Conservation (phyloP, 2,888 invertebrate genomes). For the Morpho deidamia region DNA sequence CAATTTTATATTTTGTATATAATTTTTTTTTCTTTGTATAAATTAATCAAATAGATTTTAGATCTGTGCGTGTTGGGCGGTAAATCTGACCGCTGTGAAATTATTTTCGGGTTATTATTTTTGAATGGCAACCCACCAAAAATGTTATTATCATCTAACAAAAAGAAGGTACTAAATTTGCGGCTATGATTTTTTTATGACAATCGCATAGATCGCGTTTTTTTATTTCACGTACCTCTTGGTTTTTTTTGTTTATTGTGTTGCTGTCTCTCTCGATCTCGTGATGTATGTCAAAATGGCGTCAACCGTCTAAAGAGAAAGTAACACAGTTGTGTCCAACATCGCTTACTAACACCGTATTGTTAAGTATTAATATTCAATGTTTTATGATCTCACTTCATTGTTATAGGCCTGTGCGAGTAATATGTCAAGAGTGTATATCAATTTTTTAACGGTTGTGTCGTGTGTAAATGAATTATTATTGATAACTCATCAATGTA, state of each 20-base stretch:
- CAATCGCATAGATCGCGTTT: conserved; percentile 28
- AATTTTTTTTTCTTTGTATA: conserved; percentile 68
- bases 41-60: conserved; percentile 65
- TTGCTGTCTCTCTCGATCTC: conserved; percentile 17
- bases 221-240: conserved; percentile 11
- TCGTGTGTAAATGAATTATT: too few relatives aligned
- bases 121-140: conserved; percentile 42
- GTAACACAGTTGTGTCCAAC: conserved; percentile 9
- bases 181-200: conserved; percentile 29
- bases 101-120: conserved; percentile 23
- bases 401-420: conserved; percentile 55
- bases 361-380: conserved; percentile 74
- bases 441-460: too few relatives aligned
- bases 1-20: conserved; percentile 74
- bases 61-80: conserved; percentile 53
- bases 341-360: conserved; percentile 51
- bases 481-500: too few relatives aligned
- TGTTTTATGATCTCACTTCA: conserved; percentile 72
- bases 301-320: not conserved
- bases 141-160: conserved; percentile 35
- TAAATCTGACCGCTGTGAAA: conserved; percentile 24
- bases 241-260: conserved; percentile 20
- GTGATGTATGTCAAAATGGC: not conserved
- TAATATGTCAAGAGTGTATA: conserved; percentile 22
- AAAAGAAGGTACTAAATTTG: conserved; percentile 25